Evolutionary conservation across 2,888 invertebrate genomes (phyloP).

Genomic region (Caprella mutica): DNA sequence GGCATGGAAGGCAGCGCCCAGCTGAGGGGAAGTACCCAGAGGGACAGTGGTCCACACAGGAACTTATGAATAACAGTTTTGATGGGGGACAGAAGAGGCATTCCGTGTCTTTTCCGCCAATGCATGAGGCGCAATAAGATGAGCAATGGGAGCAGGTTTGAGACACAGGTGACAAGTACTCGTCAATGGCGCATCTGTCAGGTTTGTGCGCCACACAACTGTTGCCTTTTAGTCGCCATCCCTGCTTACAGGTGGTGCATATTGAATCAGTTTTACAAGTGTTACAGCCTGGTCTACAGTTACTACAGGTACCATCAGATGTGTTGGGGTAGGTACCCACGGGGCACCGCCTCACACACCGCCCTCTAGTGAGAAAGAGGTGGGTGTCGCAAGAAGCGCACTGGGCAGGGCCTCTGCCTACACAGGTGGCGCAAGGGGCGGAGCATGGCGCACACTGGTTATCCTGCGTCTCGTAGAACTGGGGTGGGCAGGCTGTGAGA

Average conservation of each 20-base stretch:
- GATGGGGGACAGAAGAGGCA: slow-evolving; percentile 33
- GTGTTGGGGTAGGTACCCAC: slow-evolving; percentile 6
- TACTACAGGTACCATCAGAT: slow-evolving; percentile 55
- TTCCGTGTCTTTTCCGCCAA: slow-evolving; percentile 41
- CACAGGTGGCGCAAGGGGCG: slow-evolving; percentile 54
- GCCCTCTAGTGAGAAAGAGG: slow-evolving; percentile 12
- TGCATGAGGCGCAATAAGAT: slow-evolving; percentile 54
- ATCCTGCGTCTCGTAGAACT: too few species aligned
- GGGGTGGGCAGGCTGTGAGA: slow-evolving; percentile 62
- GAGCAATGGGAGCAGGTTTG: slow-evolving; percentile 55
- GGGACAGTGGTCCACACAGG: slow-evolving; percentile 62
- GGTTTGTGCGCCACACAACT: slow-evolving; percentile 60
- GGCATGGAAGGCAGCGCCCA: slow-evolving; percentile 53
- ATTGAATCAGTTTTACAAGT: slow-evolving; percentile 56
- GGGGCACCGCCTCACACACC: slow-evolving; percentile 32
- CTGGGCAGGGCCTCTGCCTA: slow-evolving; percentile 41
- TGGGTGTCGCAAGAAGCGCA: slow-evolving; percentile 52
- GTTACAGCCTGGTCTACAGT: slow-evolving; percentile 64
- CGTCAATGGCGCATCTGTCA: slow-evolving; percentile 56
- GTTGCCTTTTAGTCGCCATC: slow-evolving; percentile 64
- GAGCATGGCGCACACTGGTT: slow-evolving; percentile 58
- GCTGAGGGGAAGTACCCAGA: slow-evolving; percentile 58
- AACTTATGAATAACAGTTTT: slow-evolving; percentile 12
- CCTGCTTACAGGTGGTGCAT: slow-evolving; percentile 60
- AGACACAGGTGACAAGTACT: slow-evolving; percentile 38